Percentiles rank a stretch among this genome's conserved stretches.
Evolutionary conservation across 1,140 invertebrate genomes (phyloP).

Genomic region (Dendrolimus punctatus): DNA sequence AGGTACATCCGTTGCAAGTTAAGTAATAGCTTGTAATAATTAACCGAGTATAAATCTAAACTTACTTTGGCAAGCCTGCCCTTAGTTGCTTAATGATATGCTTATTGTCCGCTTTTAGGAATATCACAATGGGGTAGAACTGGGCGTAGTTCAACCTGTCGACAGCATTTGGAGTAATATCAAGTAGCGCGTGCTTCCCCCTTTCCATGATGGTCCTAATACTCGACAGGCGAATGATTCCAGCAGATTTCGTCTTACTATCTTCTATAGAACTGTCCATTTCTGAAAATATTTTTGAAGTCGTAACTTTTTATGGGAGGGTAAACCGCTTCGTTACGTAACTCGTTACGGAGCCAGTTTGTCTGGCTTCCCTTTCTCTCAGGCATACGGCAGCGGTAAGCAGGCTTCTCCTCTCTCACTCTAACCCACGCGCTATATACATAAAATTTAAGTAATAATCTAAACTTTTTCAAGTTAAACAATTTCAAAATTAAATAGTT

Average conservation of each 20-base stretch:
- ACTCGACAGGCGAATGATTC: constrained; percentile 94
- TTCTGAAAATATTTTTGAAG: constrained; percentile 72
- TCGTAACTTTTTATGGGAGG: no score
- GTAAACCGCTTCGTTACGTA: no score
- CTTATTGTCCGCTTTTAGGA: constrained; percentile 95
- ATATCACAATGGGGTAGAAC: constrained; percentile 98
- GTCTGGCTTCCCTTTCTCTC: no score
- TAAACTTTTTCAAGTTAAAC: no score
- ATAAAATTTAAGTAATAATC: no score
- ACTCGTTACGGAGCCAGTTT: no score
- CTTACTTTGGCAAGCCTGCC: constrained; percentile 85
- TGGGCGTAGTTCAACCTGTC: constrained; percentile 98
- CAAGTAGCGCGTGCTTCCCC: constrained; percentile 95
- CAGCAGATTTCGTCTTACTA: constrained; percentile 80
- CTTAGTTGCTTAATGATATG: constrained; percentile 95
- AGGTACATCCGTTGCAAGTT: no score
- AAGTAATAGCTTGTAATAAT: no score
- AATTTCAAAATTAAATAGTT: no score
- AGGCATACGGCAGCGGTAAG: no score
- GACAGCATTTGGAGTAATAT: constrained; percentile 97
- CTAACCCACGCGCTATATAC: no score
- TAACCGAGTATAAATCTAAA: constrained; percentile 22
- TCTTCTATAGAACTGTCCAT: constrained; percentile 84
- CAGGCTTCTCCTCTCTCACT: no score
- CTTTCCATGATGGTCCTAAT: constrained; percentile 95